Conservation (phyloP, 1,140 invertebrate genomes). For the Drosophila eugracilis region DNA sequence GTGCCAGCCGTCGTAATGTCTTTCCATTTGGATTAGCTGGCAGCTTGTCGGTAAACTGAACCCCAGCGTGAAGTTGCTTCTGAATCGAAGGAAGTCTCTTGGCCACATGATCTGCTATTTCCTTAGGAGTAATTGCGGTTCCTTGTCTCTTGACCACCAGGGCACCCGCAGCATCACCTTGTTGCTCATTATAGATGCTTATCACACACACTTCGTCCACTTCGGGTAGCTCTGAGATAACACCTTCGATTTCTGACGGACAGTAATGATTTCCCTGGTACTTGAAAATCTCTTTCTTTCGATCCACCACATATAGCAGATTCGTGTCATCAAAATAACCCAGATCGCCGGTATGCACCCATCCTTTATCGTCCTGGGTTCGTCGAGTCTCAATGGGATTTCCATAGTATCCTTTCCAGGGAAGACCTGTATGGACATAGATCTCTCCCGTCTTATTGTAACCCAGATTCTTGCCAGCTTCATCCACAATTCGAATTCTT, state of each 20-base stretch:
- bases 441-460: constrained; percentile 84
- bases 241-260: constrained; percentile 71
- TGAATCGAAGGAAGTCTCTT: constrained; percentile 70
- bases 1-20: background rate
- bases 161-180: constrained; percentile 64
- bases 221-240: constrained; percentile 43
- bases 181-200: constrained; percentile 57
- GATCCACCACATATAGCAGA: constrained; percentile 89
- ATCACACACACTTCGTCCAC: constrained; percentile 70
- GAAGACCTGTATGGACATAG: constrained; percentile 63
- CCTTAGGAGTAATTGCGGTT: constrained; percentile 27
- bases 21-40: constrained; percentile 15
- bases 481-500: constrained; percentile 62
- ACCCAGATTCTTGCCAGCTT: constrained; percentile 59
- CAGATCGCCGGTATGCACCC: constrained; percentile 91
- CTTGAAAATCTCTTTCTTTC: constrained; percentile 92
- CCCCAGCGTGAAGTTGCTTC: constrained; percentile 86
- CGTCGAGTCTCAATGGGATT: constrained; percentile 87
- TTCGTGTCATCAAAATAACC: constrained; percentile 88
- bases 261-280: constrained; percentile 85
- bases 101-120: constrained; percentile 52
- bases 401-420: constrained; percentile 85
- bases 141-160: constrained; percentile 52
- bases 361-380: constrained; percentile 88
- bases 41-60: constrained; percentile 85